Evolutionary conservation across 2,797 vertebrate species (phyloP).

Genomic region (Chanos chanos): DNA sequence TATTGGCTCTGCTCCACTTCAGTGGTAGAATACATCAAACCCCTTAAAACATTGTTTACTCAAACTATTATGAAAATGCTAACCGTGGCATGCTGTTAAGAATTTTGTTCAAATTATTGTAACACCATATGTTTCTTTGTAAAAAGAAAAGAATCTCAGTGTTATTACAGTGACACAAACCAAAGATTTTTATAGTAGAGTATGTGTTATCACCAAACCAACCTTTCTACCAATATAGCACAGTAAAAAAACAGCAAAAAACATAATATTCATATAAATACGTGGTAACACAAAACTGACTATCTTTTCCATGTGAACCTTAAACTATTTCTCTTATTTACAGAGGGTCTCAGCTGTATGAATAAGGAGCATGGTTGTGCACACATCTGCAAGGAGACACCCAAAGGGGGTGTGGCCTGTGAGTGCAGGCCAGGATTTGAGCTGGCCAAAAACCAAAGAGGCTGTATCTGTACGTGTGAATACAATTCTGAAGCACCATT

Average conservation of each 20-base stretch:
- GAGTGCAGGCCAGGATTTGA: constrained; percentile 96
- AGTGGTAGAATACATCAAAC: constrained; percentile 5
- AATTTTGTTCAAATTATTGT: too few relatives aligned
- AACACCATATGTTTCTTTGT: too few relatives aligned
- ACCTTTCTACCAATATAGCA: too few relatives aligned
- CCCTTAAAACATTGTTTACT: background rate
- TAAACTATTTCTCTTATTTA: constrained; percentile 28
- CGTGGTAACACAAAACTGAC: too few relatives aligned
- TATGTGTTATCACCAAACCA: too few relatives aligned
- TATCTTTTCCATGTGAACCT: background rate
- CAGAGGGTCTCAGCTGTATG: constrained; percentile 99
- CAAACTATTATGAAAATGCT: background rate
- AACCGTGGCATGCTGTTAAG: background rate
- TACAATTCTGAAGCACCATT: constrained; percentile 14
- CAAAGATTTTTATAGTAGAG: too few relatives aligned
- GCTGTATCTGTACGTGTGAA: constrained; percentile 85
- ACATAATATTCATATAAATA: too few relatives aligned
- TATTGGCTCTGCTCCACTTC: constrained; percentile 18
- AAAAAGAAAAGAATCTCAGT: too few relatives aligned
- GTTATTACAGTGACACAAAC: too few relatives aligned
- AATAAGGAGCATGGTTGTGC: constrained; percentile 95
- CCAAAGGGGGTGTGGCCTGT: constrained; percentile 88
- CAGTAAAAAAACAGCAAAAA: too few relatives aligned
- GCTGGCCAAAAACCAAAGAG: constrained; percentile 90
- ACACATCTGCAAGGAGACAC: constrained; percentile 96